Conservation (phyloP, 1,140 invertebrate species). For the Lethocerus indicus region DNA sequence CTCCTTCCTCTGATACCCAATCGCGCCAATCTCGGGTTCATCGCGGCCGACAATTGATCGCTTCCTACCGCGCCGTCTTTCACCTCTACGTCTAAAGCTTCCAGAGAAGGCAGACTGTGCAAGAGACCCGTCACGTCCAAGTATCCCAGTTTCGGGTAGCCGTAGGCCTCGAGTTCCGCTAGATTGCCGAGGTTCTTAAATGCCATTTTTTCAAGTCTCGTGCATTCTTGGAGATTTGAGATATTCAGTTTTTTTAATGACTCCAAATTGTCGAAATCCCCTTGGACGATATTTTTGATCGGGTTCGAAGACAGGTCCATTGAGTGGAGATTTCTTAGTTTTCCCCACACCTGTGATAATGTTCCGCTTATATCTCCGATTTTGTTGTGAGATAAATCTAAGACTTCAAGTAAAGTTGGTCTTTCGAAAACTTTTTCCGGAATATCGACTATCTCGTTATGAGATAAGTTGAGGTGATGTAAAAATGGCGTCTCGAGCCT, state of each 20-base stretch:
- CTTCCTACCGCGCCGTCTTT: constrained; percentile 65
- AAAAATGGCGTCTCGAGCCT: constrained; percentile 76
- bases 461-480: constrained; percentile 58
- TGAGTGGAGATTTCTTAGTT: constrained; percentile 42
- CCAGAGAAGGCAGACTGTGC: constrained; percentile 44
- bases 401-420: constrained; percentile 53
- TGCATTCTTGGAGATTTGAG: constrained; percentile 44
- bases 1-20: constrained; percentile 56
- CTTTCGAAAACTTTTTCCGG: constrained; percentile 49
- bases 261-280: constrained; percentile 50
- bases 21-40: constrained; percentile 58
- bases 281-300: constrained; percentile 47
- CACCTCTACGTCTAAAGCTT: constrained; percentile 64
- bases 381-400: constrained; percentile 63
- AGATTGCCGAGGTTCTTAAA: constrained; percentile 55
- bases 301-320: constrained; percentile 67
- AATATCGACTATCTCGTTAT: constrained; percentile 52
- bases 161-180: constrained; percentile 45
- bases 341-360: constrained; percentile 35
- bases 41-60: constrained; percentile 59
- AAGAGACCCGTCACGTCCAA: constrained; percentile 67
- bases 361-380: constrained; percentile 37
- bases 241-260: constrained; percentile 46
- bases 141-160: constrained; percentile 60
- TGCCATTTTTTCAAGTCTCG: constrained; percentile 64